These are phyloP conservation scores for Poeciliopsis infans DNA, from an alignment of 2,797 vertebrate genomes.

Conservation along the genomic window DNA sequence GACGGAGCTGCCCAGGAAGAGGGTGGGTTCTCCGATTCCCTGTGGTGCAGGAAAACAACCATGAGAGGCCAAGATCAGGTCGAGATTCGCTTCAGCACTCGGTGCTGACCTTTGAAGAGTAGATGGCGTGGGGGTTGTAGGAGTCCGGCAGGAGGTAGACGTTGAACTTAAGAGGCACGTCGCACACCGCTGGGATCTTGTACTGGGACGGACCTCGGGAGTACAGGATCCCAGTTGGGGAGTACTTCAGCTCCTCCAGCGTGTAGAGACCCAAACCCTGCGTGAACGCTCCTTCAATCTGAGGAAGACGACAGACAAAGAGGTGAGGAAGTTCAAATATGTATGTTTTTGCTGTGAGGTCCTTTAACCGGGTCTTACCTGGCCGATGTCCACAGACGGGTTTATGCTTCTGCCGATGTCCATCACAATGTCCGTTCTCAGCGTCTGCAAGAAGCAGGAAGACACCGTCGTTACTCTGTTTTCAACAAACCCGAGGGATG, in stretches of 20 bases:
- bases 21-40: conserved; percentile 87
- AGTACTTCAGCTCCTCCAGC: conserved; percentile 87
- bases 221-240: conserved; percentile 84
- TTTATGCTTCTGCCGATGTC: conserved; percentile 81
- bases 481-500: neutral
- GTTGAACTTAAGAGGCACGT: conserved; percentile 82
- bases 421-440: conserved; percentile 78
- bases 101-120: conserved; percentile 86
- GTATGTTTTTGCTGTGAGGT: too few relatives aligned
- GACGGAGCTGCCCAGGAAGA: conserved; percentile 88
- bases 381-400: conserved; percentile 82
- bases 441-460: conserved; percentile 63
- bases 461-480: neutral
- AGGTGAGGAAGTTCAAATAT: neutral
- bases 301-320: conserved; percentile 2
- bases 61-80: neutral
- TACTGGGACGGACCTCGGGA: conserved; percentile 85
- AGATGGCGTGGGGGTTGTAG: conserved; percentile 85
- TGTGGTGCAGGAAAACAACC: conserved; percentile 43
- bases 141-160: conserved; percentile 81
- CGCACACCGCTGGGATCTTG: conserved; percentile 86
- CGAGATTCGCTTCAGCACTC: neutral
- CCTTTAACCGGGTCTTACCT: conserved; percentile 59
- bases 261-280: conserved; percentile 88
- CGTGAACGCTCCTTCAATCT: conserved; percentile 88